phyloP scores from a whole-genome alignment of 2,113 vertebrate species.

The Tichodroma muraria region DNA sequence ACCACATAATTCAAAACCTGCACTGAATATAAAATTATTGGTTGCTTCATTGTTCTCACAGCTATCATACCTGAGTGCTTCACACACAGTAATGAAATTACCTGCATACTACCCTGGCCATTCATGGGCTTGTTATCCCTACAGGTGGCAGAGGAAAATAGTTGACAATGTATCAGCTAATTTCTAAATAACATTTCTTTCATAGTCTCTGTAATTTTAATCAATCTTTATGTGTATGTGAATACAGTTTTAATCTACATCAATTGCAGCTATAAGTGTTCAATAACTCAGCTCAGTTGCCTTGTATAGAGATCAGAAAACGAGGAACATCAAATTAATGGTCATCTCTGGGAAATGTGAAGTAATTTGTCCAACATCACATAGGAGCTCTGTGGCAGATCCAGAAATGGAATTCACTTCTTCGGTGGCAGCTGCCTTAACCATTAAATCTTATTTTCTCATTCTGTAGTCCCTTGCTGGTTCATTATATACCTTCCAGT shows the following conservation, averaged over 20 bases:
- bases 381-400: conserved; percentile 10
- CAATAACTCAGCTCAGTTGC: not conserved
- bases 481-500: conserved; percentile 55
- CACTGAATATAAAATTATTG: not conserved
- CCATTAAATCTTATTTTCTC: conserved; percentile 57
- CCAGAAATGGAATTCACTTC: conserved; percentile 37
- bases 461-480: conserved; percentile 32
- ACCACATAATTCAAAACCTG: not conserved
- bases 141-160: not conserved
- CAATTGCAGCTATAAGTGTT: not conserved
- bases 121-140: not conserved
- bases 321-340: not conserved
- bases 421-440: conserved; percentile 34
- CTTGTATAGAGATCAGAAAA: not conserved
- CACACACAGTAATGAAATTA: not conserved
- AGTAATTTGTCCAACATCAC: conserved; percentile 37
- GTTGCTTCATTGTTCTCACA: not conserved
- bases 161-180: not conserved
- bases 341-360: conserved; percentile 21
- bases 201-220: not conserved
- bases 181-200: not conserved
- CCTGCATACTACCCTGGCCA: not conserved
- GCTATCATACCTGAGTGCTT: not conserved
- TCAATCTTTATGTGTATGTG: not conserved
- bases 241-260: not conserved